Percentiles rank a stretch among this genome's conserved stretches.
Conservation (phyloP, 1,140 invertebrate species). For the Dinothrombium tinctorium region DNA sequence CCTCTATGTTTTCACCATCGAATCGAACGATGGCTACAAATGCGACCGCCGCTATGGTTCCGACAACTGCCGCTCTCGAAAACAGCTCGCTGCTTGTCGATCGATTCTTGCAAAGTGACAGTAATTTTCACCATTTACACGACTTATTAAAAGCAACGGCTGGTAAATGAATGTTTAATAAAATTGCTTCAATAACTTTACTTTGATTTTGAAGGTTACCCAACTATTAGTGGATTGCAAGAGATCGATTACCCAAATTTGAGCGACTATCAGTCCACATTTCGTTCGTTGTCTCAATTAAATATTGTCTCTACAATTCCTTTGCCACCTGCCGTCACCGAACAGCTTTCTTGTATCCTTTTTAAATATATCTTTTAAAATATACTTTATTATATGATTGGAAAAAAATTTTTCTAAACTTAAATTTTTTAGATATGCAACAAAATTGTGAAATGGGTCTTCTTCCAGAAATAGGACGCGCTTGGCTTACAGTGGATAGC, state of each 20-base stretch:
- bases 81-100: too few relatives aligned
- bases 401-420: constrained; percentile 9
- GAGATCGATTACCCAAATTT: constrained; percentile 69
- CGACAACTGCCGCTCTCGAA: too few relatives aligned
- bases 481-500: constrained; percentile 91
- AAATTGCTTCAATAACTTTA: not conserved
- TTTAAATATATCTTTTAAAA: constrained; percentile 14
- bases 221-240: constrained; percentile 60
- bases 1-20: too few relatives aligned
- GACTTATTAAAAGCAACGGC: constrained; percentile 27
- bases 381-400: constrained; percentile 6
- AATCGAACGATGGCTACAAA: too few relatives aligned
- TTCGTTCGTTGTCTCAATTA: constrained; percentile 35
- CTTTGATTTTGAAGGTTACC: constrained; percentile 13
- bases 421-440: constrained; percentile 49
- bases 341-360: constrained; percentile 79
- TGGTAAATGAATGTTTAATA: constrained; percentile 14
- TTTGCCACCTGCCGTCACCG: constrained; percentile 67
- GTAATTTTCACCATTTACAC: constrained; percentile 38
- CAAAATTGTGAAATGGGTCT: constrained; percentile 86
- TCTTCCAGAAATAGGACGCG: constrained; percentile 79
- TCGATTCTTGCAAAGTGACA: constrained; percentile 39
- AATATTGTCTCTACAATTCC: constrained; percentile 55
- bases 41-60: too few relatives aligned
- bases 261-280: constrained; percentile 32